These are phyloP conservation scores for Gryllus bimaculatus DNA, from an alignment of 1,140 invertebrate genomes.

Conservation along the genomic window DNA sequence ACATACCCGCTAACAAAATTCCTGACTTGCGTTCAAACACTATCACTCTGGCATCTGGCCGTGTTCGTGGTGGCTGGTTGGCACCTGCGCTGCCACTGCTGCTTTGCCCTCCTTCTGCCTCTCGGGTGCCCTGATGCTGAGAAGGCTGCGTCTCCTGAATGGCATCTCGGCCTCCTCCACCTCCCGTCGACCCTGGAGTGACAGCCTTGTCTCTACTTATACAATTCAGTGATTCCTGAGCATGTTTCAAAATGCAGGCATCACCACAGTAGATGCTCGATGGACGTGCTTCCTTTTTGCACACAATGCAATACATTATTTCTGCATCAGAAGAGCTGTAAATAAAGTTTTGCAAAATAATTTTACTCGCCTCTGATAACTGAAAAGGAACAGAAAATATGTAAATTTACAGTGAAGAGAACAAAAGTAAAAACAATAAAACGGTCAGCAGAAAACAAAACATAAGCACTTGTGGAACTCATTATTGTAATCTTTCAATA, in stretches of 20 bases:
- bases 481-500: no score
- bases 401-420: no score
- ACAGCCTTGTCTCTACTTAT: slow-evolving; percentile 12
- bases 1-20: slow-evolving; percentile 51
- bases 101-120: background rate
- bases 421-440: no score
- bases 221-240: slow-evolving; percentile 51
- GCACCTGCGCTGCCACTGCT: background rate
- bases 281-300: slow-evolving; percentile 40
- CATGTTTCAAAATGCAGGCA: slow-evolving; percentile 74
- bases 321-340: slow-evolving; percentile 3
- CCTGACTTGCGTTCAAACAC: slow-evolving; percentile 73
- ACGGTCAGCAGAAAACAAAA: no score
- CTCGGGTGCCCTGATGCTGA: background rate
- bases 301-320: slow-evolving; percentile 24
- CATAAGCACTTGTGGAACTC: no score
- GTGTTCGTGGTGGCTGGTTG: background rate
- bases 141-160: background rate
- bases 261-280: slow-evolving; percentile 81
- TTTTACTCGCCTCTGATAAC: background rate
- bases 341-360: background rate
- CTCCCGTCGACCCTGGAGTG: background rate
- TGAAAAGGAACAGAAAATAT: no score
- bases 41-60: slow-evolving; percentile 39
- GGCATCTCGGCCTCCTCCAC: background rate